A percentile compares a stretch with the other conserved stretches of the same genome.
phyloP scores from a whole-genome alignment of 92 coral and sea anemone species.

The Parazoanthus swiftii region DNA sequence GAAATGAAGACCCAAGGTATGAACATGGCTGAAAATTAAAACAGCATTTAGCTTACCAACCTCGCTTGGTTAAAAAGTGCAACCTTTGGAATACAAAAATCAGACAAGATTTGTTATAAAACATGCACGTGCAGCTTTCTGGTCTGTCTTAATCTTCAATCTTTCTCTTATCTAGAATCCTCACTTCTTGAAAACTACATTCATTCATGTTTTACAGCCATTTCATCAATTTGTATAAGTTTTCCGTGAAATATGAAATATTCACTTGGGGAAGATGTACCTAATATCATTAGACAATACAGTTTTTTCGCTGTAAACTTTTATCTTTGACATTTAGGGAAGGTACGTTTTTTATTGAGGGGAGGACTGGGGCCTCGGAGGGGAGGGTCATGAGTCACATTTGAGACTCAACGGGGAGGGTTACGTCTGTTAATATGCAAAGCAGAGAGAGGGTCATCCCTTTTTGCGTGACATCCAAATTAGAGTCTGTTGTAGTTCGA shows the following conservation, averaged over 20 bases:
- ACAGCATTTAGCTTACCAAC: not conserved
- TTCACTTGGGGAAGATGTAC: not conserved
- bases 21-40: not conserved
- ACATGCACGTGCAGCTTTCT: not conserved
- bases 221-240: not conserved
- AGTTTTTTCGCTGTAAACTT: not conserved
- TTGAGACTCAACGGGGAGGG: slow-evolving; percentile 25
- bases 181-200: not conserved
- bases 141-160: not conserved
- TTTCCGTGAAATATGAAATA: not conserved
- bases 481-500: slow-evolving; percentile 7
- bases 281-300: not conserved
- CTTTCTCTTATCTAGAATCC: not conserved
- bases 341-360: not conserved
- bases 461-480: slow-evolving; percentile 15
- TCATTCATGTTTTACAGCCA: not conserved
- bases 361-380: slow-evolving; percentile 10
- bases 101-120: not conserved
- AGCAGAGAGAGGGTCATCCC: slow-evolving; percentile 13
- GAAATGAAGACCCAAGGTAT: not conserved
- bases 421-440: slow-evolving; percentile 10
- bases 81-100: not conserved
- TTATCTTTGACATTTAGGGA: not conserved
- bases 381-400: slow-evolving; percentile 9
- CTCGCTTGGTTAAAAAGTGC: not conserved